phyloP scores from a whole-genome alignment of 2,797 vertebrate species.

The Notamacropus eugenii region DNA sequence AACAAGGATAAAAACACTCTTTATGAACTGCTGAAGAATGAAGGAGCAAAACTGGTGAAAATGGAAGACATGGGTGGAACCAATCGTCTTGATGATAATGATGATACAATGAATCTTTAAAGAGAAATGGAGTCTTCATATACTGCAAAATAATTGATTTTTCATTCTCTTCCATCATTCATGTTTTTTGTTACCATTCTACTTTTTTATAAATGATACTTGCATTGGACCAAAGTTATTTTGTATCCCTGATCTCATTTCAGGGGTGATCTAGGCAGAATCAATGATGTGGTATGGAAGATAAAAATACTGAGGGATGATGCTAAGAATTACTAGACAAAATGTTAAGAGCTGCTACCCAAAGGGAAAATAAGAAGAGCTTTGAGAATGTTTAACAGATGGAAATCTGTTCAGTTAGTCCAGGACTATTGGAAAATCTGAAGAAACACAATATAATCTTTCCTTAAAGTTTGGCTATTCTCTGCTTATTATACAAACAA shows the following conservation, averaged over 20 bases:
- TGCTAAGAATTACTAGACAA: neutral
- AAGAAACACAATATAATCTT: neutral
- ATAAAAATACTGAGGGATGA: neutral
- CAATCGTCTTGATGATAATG: neutral
- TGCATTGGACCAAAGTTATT: neutral
- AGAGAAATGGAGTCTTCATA: neutral
- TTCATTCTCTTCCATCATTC: neutral
- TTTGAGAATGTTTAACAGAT: neutral
- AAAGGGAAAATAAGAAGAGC: neutral
- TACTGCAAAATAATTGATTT: neutral
- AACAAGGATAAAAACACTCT: neutral
- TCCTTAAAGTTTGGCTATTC: neutral
- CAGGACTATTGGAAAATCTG: slow-evolving; percentile 18
- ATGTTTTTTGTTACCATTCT: neutral
- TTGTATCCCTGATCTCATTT: neutral
- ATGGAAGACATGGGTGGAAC: neutral
- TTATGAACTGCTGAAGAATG: neutral
- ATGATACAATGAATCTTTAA: neutral
- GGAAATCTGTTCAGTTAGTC: neutral
- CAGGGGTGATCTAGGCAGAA: neutral
- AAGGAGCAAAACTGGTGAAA: neutral
- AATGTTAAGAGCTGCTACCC: neutral
- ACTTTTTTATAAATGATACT: neutral
- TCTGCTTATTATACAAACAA: neutral
- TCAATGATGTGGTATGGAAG: neutral